Conservation (phyloP, 2,797 vertebrate species). For the Myripristis jacobus region DNA sequence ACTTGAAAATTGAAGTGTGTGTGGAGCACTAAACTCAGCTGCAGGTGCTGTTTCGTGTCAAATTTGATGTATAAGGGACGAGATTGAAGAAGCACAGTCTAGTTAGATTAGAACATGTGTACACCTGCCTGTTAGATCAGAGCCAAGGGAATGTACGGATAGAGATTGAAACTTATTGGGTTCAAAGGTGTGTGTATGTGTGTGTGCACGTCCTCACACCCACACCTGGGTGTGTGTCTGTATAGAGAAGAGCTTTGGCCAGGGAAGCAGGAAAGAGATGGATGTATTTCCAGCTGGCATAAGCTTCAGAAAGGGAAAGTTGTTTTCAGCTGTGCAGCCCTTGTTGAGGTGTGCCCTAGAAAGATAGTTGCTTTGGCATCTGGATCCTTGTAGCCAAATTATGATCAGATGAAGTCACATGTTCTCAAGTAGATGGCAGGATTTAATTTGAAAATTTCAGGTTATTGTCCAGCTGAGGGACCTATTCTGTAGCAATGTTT, state of each 20-base stretch:
- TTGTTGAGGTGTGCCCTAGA: conserved; percentile 40
- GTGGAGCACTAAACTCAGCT: neutral
- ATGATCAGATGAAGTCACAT: conserved; percentile 26
- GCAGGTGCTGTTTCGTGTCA: conserved; percentile 54
- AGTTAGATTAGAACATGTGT: conserved; percentile 69
- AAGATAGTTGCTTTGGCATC: conserved; percentile 8
- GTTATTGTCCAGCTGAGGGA: neutral
- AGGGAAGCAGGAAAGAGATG: neutral
- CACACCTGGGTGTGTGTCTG: conserved; percentile 11
- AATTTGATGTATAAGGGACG: conserved; percentile 56
- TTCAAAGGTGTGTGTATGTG: conserved; percentile 50
- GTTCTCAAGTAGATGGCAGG: neutral
- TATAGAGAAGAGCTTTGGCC: conserved; percentile 17
- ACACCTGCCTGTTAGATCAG: conserved; percentile 76
- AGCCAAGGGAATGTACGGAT: conserved; percentile 60
- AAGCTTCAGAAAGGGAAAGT: conserved; percentile 25
- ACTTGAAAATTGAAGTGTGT: neutral
- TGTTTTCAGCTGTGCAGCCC: conserved; percentile 19
- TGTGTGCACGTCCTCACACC: neutral
- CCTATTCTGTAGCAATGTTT: neutral
- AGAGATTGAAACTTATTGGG: conserved; percentile 55
- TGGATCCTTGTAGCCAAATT: conserved; percentile 18
- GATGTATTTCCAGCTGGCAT: conserved; percentile 26
- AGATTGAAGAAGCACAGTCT: conserved; percentile 50
- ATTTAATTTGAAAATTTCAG: conserved; percentile 2